Base-by-base conservation (phyloP, 2,113 vertebrate species). In the Trichomycterus rosablanca region DNA sequence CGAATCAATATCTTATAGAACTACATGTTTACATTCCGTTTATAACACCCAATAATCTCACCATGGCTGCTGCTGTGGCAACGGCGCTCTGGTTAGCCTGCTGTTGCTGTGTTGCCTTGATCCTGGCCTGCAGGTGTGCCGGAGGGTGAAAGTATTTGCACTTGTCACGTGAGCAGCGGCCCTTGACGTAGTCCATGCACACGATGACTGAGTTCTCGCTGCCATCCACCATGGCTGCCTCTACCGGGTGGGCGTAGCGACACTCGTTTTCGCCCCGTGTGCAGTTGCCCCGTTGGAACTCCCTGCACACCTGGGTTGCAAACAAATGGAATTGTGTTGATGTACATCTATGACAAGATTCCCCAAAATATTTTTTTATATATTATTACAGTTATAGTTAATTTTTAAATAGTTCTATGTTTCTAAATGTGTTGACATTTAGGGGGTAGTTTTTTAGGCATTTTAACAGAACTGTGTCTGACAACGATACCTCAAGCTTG, bases 151-250 rank as follows among this genome's bases (percentile, higher is more conserved):
- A 98, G 81, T 98, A 98, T 78, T 96, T 98, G 96, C 96, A 98
- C 89, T 93, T 98, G 88, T 98, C 96, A 66, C 96, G 81, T 75
- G 88, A 88, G 85, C 96, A 98, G 74, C 94, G 92, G 54, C 96
- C 95, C 88, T 97, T 98, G 82, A 98, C 94, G 85, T 93, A 97
- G 89, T 98, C 96, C 96, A 98, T 97, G 88, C 96, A 98, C 73
- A 98, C 88, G 9, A 94, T 97, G 76, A 98, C 96, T 0, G 93
- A 95, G 77, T 98, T 98, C 80, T 98, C 95, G n/a, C 89, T 92
- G 74, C 89, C 88, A 77, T 99, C 96, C 78, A 99, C 94, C 94
- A 98, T 95, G 70, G 90, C 89, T 5, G 89, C 86, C 81, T 98
- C 93, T 59, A 92, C 79, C 1, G 96, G 96, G 81, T 98, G 96